Percentiles rank a stretch among this genome's conserved stretches.
Conservation (phyloP, 2,113 vertebrate species). For the Tachuris rubrigastra region DNA sequence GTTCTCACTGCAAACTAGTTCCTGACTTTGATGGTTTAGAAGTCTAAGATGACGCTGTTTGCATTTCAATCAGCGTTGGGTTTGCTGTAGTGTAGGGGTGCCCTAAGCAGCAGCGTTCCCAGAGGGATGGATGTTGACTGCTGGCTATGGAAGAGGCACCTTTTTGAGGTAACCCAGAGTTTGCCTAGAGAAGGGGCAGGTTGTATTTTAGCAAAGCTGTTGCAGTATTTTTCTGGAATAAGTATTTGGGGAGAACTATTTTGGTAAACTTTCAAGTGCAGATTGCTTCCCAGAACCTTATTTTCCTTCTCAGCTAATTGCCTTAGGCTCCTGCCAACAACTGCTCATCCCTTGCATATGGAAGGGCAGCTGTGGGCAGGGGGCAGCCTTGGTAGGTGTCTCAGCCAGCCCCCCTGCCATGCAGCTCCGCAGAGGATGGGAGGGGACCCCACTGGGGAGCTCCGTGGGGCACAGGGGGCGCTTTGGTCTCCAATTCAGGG, state of each 20-base stretch:
- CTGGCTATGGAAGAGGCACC: not conserved
- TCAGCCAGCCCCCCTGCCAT: accelerated
- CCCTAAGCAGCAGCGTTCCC: not conserved
- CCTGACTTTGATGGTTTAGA: not conserved
- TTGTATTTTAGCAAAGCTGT: not conserved
- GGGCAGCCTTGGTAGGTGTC: not conserved
- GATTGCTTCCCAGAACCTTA: not conserved
- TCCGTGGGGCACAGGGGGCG: not conserved
- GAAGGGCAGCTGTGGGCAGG: not conserved
- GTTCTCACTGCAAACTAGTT: not conserved
- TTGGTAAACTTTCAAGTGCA: not conserved
- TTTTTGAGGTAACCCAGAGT: not conserved
- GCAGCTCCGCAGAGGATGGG: not conserved
- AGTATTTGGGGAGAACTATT: not conserved
- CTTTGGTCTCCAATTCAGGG: conserved; percentile 35
- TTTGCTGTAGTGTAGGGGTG: not conserved
- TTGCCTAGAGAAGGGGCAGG: not conserved
- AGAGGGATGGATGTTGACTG: not conserved
- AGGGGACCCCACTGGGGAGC: not conserved
- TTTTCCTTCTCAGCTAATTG: not conserved
- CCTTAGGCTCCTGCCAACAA: not conserved
- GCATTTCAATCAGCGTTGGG: not conserved
- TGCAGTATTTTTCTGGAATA: not conserved
- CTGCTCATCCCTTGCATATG: not conserved
- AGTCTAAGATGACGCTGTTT: not conserved